Evolutionary conservation across 2,888 invertebrate genomes (phyloP), one percentile per base, ranked within the genome.

Genomic region (Pyrocoelia pectoralis): DNA sequence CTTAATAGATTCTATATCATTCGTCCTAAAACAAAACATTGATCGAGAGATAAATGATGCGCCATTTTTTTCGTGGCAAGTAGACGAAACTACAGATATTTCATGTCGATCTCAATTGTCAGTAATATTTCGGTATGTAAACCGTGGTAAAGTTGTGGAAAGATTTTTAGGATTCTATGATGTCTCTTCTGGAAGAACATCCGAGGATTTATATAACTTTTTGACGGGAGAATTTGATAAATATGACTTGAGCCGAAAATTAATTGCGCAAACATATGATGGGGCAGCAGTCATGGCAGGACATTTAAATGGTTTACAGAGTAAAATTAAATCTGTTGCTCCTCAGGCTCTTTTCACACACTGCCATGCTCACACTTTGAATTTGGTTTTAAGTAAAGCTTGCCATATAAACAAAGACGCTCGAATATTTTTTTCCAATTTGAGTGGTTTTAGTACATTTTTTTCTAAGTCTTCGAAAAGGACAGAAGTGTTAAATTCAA

Each of bases 201-300:
- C 46, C 8, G n/a, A 14, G 12, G 13, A 8, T 43, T 28, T 43
- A 12, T 46, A 24, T 10, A 24, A 24, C 3, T 17, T 55, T 13
- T 24, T 55, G 19, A 18, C 10, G 9, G 4, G 1, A 12, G 14
- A 17, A 12, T 18, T 55, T 3, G 24, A 10, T 19, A 18, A 19
- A 14, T 55, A 18, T 28, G 15, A 55, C 9, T 24, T 17, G 14
- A 46, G 41, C 13, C 6, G 66, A 12, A 69, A 72, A 67, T 55
- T 72, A 13, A 54, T 72, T 10, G 66, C 56, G 15, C 72, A 73
- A 68, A 70, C 68, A 10, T 74, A 71, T 54, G 70, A 72, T 56
- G 71, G 71, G 3, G 72, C 67, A 14, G 52, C 66, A 13, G 68
- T 70, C 6, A 71, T 68, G 65, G 54, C 65, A 12, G 68, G 69